Evolutionary conservation across 2,113 vertebrate species (phyloP), one percentile per base, ranked within the genome.

Genomic region (Anser brachyrhynchus): DNA sequence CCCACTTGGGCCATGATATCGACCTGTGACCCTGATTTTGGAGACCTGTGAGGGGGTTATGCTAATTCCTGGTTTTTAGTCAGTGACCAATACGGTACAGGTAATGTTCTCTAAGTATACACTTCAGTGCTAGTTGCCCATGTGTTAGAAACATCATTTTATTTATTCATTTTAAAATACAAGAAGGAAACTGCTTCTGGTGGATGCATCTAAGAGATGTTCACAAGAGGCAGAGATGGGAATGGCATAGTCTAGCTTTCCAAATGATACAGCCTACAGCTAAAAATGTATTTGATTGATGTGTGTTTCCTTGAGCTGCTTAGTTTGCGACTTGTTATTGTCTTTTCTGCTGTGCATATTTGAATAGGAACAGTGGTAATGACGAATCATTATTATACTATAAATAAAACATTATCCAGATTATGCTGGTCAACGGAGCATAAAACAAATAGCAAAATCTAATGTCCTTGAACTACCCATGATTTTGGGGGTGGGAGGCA

Each of bases 341-440:
- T 92, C 96, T 95, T 65, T 87, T 92, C 39, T 25, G 8, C 93
- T 85, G 89, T 66, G 89, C 84, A 26, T 87, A 55, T 91, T 91
- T 93, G 95, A 94, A 83, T 59, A 93, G 87, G 90, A 84, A 79
- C 29, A 12, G 77, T n/a, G 91, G 87, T 93, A 94, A 94, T 74
- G 93, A 89, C 13, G 20, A 82, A 85, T 92, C 92, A 80, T 94
- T 92, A 94, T 93, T 96, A 82, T 87, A 37, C 87, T 73, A 94
- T 97, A 95, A 96, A 96, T 96, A 96, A 97, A 96, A 96, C 92
- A 96, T 96, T 95, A 93, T 62, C 89, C 84, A 92, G 84, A 94
- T 96, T 87, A 87, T 29, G 74, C 87, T 59, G 91, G 90, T 93
- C 93, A 93, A 85, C 92, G 64, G 92, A 93, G 94, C 77, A 29